Conservation (phyloP, 2,113 vertebrate species). For the Mellivora capensis region DNA sequence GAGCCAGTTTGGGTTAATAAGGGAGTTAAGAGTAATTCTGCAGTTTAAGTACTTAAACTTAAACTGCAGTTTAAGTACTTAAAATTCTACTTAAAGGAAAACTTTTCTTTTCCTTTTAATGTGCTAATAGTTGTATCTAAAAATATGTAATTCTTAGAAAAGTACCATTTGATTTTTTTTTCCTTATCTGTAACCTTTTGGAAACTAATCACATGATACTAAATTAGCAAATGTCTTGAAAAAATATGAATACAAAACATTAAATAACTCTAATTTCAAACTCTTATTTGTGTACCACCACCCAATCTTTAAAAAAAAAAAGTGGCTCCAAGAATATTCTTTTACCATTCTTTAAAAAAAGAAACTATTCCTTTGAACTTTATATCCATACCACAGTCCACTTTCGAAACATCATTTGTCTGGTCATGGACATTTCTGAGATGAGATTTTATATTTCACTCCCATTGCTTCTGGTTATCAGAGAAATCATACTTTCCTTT, state of each 20-base stretch:
- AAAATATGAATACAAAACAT: slow-evolving; percentile 88
- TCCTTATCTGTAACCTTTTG: slow-evolving; percentile 82
- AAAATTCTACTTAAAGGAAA: too few relatives aligned
- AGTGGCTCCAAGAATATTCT: slow-evolving; percentile 84
- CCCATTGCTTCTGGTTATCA: slow-evolving; percentile 98
- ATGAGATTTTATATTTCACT: slow-evolving; percentile 95
- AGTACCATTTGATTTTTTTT: slow-evolving; percentile 85
- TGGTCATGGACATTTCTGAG: slow-evolving; percentile 88
- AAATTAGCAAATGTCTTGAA: slow-evolving; percentile 87
- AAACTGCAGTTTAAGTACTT: slow-evolving; percentile 80
- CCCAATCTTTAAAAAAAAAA: slow-evolving; percentile 71
- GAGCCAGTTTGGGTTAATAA: slow-evolving; percentile 69
- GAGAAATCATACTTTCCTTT: slow-evolving; percentile 99
- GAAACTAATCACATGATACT: slow-evolving; percentile 86
- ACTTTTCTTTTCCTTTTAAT: slow-evolving; percentile 80
- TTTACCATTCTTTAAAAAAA: slow-evolving; percentile 84
- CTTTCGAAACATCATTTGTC: slow-evolving; percentile 79
- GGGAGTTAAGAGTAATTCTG: slow-evolving; percentile 76
- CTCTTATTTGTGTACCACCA: slow-evolving; percentile 70
- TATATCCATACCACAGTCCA: slow-evolving; percentile 79
- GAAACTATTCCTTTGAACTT: slow-evolving; percentile 85
- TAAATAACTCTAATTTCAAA: slow-evolving; percentile 88
- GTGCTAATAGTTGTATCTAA: slow-evolving; percentile 74
- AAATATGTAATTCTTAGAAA: slow-evolving; percentile 81
- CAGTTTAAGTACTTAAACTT: slow-evolving; percentile 80